Conservation (phyloP, 2,797 vertebrate species). For the Gambelia wislizenii region DNA sequence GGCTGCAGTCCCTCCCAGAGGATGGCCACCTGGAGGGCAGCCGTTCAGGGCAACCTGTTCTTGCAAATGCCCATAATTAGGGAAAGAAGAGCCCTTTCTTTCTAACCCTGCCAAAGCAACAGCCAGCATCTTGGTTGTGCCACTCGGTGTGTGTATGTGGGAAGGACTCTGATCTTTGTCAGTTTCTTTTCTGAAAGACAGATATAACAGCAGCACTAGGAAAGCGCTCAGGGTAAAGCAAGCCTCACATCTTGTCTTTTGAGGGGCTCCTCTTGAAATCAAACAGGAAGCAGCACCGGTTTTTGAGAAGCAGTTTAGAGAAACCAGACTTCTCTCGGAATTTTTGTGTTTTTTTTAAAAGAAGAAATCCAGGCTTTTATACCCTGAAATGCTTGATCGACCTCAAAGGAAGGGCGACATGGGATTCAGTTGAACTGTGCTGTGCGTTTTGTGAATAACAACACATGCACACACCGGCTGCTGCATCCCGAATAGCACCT, state of each 20-base stretch:
- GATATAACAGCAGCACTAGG: conserved; percentile 43
- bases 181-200: neutral
- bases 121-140: neutral
- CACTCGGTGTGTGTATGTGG: accelerated
- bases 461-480: neutral
- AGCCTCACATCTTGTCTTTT: neutral
- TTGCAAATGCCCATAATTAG: neutral
- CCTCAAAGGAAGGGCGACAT: neutral
- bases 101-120: neutral
- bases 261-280: conserved; percentile 22
- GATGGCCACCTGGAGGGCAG: too few species aligned
- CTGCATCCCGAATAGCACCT: neutral
- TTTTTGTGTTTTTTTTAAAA: too few species aligned
- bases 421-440: neutral
- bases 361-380: too few species aligned
- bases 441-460: neutral
- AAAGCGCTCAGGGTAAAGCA: neutral
- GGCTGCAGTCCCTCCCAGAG: too few species aligned
- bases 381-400: neutral
- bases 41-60: too few species aligned
- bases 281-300: neutral
- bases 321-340: neutral
- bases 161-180: neutral
- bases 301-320: neutral
- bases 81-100: neutral